A percentile compares a stretch with the other conserved stretches of the same genome.
These are phyloP conservation scores for Lates calcarifer DNA, from an alignment of 2,113 vertebrate species.

Conservation along the genomic window DNA sequence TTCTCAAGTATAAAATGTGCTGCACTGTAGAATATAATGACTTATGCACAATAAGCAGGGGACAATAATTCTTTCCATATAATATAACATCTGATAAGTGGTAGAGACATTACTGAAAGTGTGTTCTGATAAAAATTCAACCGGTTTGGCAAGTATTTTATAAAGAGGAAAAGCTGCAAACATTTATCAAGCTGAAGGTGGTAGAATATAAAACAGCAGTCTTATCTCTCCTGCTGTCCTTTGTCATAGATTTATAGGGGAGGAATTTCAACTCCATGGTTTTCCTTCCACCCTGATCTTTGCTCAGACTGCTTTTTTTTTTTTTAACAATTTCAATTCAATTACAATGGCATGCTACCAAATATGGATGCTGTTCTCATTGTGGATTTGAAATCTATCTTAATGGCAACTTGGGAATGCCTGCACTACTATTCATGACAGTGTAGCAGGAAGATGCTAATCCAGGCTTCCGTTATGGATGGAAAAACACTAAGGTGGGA, in stretches of 20 bases:
- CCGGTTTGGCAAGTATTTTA: conserved; percentile 65
- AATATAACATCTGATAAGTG: conserved; percentile 58
- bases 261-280: conserved; percentile 65
- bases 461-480: conserved; percentile 46
- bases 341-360: conserved; percentile 46
- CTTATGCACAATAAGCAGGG: conserved; percentile 26
- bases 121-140: conserved; percentile 74
- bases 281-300: conserved; percentile 60
- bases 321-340: conserved; percentile 54
- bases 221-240: conserved; percentile 70
- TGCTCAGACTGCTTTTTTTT: conserved; percentile 53
- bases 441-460: conserved; percentile 42
- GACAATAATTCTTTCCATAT: conserved; percentile 49
- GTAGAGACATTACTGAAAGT: conserved; percentile 65
- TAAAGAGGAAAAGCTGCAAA: conserved; percentile 53
- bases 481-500: conserved; percentile 46
- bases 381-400: conserved; percentile 50
- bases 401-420: conserved; percentile 32
- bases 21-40: conserved; percentile 44
- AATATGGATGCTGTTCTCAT: conserved; percentile 30
- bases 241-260: conserved; percentile 75
- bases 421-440: conserved; percentile 30
- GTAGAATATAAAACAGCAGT: conserved; percentile 77
- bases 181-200: conserved; percentile 74
- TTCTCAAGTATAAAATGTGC: conserved; percentile 2